Conservation (phyloP, 2,888 invertebrate species). For the Ophion obscuratus region DNA sequence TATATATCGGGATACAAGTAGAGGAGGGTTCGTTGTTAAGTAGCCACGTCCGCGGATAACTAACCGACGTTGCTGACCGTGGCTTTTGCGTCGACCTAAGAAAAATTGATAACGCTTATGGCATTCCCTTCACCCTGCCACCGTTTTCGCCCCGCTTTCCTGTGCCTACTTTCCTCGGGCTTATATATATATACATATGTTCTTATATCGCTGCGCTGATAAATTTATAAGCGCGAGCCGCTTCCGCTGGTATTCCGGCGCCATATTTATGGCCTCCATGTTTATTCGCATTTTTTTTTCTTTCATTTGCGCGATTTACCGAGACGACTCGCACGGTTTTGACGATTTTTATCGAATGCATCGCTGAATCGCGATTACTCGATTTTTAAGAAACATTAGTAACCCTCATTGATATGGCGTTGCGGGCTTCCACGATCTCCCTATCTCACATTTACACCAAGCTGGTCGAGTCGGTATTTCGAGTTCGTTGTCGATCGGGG, state of each 20-base stretch:
- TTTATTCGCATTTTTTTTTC: constrained; percentile 1
- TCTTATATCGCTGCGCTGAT: background rate
- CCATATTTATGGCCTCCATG: background rate
- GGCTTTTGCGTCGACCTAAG: constrained; percentile 51
- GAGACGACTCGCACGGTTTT: background rate
- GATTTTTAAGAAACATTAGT: background rate
- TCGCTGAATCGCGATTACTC: background rate
- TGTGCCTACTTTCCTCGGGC: constrained; percentile 41
- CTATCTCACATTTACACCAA: background rate
- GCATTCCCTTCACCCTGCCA: constrained; percentile 52
- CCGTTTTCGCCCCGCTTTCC: constrained; percentile 17
- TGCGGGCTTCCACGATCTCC: background rate
- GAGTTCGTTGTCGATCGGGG: too few relatives aligned
- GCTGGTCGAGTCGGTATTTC: background rate
- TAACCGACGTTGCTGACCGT: constrained; percentile 61
- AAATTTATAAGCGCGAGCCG: constrained; percentile 19
- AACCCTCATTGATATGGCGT: background rate
- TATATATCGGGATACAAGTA: constrained; percentile 25
- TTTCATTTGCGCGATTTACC: background rate
- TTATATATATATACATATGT: background rate
- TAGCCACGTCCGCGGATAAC: constrained; percentile 68
- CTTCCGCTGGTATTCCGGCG: constrained; percentile 25
- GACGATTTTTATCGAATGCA: constrained; percentile 11
- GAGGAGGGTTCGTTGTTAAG: constrained; percentile 67
- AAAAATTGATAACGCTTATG: constrained; percentile 68